Base-by-base conservation (phyloP, 2,888 invertebrate species). In the Agrochola litura region DNA sequence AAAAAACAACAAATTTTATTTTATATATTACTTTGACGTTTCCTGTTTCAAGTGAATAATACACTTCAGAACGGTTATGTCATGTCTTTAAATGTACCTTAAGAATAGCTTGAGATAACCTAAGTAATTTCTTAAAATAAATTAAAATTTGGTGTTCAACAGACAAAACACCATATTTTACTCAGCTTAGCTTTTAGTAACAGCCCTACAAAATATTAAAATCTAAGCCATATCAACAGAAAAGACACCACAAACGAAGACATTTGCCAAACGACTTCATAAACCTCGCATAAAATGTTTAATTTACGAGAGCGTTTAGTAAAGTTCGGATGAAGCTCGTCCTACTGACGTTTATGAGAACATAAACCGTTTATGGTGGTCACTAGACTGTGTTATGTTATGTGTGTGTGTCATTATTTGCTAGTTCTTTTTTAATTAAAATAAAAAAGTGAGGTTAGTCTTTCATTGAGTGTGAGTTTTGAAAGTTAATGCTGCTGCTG, bases 351-450 rank as follows among this genome's bases (percentile, higher is more conserved):
- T 88, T 88, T 89, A 89, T 80, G 82, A 3, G 37, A 66, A 46
- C 76, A 86, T 89, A 81, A 88, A 88, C 75, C 68, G 84, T 84
- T 89, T 89, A 88, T 84, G 84, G 69, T 78, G 89, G 84, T 83
- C 79, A 75, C 56, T 82, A 83, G 86, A 75, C 86, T 67, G 74
- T 77, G 75, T 73, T 79, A 46, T 69, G 76, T 73, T 67, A n/a
- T 63, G n/a, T 68, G 69, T 74, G 54, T 73, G 81, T 80, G 58
- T 68, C 74, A 70, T 83, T 58, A 70, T 70, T 58, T 60, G 14
- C 61, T 16, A n/a, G 25, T 56, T 74, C 54, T 25, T 16, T 77
- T 82, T 79, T 54, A 74, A 74, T 77, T 79, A 79, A 67, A 41
- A 43, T 16, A 43, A 68, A 54, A 25, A 37, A 22, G 1, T 14